Evolutionary conservation across 2,797 vertebrate species (phyloP), one percentile per base, ranked within the genome.

Genomic region (Melanotaenia parkinsoni): DNA sequence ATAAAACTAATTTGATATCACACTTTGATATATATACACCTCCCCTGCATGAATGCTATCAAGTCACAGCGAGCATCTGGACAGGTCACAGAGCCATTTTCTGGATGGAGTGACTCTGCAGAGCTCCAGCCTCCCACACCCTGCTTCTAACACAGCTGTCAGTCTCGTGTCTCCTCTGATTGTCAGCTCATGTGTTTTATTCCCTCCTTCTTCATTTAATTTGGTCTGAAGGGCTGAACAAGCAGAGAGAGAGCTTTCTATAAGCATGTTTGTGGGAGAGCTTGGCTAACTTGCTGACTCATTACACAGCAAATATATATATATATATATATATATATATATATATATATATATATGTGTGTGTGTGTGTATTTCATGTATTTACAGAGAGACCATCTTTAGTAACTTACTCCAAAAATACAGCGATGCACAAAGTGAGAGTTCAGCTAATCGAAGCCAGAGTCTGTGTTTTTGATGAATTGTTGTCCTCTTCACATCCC

Each of bases 141-240:
- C 77, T 68, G 30, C 74, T 87, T 77, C 14, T 88, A 91, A 90
- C 90, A 90, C 89, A 91, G 91, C 88, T 90, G 90, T 89, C 85
- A 84, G 87, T 88, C 88, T 91, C 33, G 81, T 75, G 85, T 87
- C 84, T 74, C 54, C 79, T 82, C 78, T 87, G 87, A 74, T 14
- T 83, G 80, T 71, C 76, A 77, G 77, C 81, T 83, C 64, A 70
- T 50, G 78, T 30, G 33, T 82, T 83, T 75, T 80, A 72, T 62
- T 83, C 70, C 82, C 56, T 76, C 72, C 76, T 77, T 75, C 59
- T 59, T 68, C 68, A 38, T 58, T 59, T 72, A 50, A 62, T 81
- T 73, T 50, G 57, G 70, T 67, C 33, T 33, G 62, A 18, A 63
- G 74, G 72, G 66, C 79, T 51, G 76, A 76, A 66, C 37, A 67